Conservation (phyloP, 2,888 invertebrate genomes). For the Melanostoma mellinum region DNA sequence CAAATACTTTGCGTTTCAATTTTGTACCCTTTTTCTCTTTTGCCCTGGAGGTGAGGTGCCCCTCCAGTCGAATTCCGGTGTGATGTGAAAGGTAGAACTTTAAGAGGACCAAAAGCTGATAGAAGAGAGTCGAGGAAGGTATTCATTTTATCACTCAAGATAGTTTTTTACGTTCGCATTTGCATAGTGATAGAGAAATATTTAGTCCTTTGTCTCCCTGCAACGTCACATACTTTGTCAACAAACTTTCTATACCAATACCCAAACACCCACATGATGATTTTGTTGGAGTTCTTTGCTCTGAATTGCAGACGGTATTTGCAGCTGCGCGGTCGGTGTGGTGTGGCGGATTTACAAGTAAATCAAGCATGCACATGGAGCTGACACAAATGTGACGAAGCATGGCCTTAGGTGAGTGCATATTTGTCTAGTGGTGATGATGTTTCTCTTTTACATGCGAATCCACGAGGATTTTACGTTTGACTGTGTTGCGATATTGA, state of each 20-base stretch:
- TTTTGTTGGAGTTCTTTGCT: slow-evolving; percentile 21
- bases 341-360: slow-evolving; percentile 26
- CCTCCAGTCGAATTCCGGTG: slow-evolving; percentile 3
- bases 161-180: slow-evolving; percentile 16
- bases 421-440: slow-evolving; percentile 4
- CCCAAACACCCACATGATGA: neutral
- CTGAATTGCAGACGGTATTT: neutral
- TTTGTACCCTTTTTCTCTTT: slow-evolving; percentile 25
- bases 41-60: neutral
- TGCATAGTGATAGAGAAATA: slow-evolving; percentile 1
- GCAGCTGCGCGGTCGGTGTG: slow-evolving; percentile 8
- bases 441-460: neutral
- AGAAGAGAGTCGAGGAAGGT: neutral
- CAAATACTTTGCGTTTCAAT: slow-evolving; percentile 46
- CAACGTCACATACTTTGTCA: slow-evolving; percentile 5
- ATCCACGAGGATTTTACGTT: slow-evolving; percentile 25
- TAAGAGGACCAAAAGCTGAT: too few relatives aligned
- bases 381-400: slow-evolving; percentile 23
- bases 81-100: neutral
- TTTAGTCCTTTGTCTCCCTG: slow-evolving; percentile 39
- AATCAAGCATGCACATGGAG: slow-evolving; percentile 54
- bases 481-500: slow-evolving; percentile 34
- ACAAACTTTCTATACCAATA: neutral
- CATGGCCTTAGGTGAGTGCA: slow-evolving; percentile 15
- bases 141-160: slow-evolving; percentile 36